phyloP scores from a whole-genome alignment of 1,140 invertebrate species.

The Lanistes nyassanus region DNA sequence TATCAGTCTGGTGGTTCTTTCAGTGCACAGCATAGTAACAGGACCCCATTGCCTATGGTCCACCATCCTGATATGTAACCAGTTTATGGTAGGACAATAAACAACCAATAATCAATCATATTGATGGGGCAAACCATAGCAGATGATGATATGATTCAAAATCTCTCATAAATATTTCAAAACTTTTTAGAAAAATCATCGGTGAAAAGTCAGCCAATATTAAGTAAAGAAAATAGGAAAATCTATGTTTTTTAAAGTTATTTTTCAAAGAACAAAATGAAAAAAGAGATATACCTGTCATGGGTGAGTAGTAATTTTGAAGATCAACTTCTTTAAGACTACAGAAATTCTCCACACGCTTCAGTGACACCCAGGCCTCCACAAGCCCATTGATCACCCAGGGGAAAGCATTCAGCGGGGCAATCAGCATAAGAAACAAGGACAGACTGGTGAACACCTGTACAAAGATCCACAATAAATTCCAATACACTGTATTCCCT shows the following conservation, averaged over 20 bases:
- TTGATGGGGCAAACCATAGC: too few species aligned
- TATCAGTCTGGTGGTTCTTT: too few species aligned
- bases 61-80: too few species aligned
- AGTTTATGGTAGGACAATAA: too few species aligned
- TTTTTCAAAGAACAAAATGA: background rate
- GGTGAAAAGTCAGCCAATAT: background rate
- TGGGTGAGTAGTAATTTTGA: constrained; percentile 47
- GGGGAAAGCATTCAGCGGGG: constrained; percentile 95
- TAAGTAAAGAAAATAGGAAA: background rate
- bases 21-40: too few species aligned
- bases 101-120: too few species aligned
- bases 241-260: background rate
- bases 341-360: constrained; percentile 68
- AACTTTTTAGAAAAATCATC: too few species aligned
- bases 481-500: too few species aligned
- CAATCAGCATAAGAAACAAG: constrained; percentile 94
- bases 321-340: constrained; percentile 51
- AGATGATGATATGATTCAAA: too few species aligned
- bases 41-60: too few species aligned
- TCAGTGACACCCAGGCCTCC: constrained; percentile 79
- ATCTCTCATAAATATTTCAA: too few species aligned
- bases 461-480: constrained; percentile 13
- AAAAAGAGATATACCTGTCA: constrained; percentile 15
- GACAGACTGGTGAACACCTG: constrained; percentile 93
- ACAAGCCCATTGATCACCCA: constrained; percentile 98